Percentiles rank a stretch among this genome's conserved stretches.
Evolutionary conservation across 2,797 vertebrate genomes (phyloP).

Genomic region (Argyrosomus regius): DNA sequence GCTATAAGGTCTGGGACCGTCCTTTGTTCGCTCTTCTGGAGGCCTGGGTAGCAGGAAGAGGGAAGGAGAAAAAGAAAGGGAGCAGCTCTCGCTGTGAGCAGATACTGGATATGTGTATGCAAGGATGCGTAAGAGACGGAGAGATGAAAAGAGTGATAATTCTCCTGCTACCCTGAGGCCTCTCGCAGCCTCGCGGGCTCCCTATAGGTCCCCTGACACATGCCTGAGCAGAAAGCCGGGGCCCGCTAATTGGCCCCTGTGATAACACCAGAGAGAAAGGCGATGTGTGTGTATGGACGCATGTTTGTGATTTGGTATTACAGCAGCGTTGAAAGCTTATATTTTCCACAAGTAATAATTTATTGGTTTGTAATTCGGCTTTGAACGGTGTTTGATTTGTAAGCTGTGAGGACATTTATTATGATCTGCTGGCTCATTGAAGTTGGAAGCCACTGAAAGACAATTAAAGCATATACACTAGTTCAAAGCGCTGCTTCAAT

Average conservation of each 20-base stretch:
- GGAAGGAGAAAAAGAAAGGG: conserved; percentile 37
- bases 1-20: conserved; percentile 23
- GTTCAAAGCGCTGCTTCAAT: conserved; percentile 78
- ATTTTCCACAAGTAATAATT: conserved; percentile 72
- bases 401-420: conserved; percentile 70
- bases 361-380: conserved; percentile 75
- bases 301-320: conserved; percentile 51
- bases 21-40: conserved; percentile 60
- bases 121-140: conserved; percentile 72
- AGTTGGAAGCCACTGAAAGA: conserved; percentile 70
- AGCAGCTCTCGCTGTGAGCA: conserved; percentile 53
- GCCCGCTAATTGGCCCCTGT: conserved; percentile 85
- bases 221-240: conserved; percentile 81
- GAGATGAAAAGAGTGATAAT: conserved; percentile 84
- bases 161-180: conserved; percentile 82
- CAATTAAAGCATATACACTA: conserved; percentile 72
- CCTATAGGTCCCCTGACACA: conserved; percentile 79
- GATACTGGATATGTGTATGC: conserved; percentile 58
- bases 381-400: conserved; percentile 78
- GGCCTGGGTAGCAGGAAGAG: conserved; percentile 6
- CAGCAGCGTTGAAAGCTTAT: conserved; percentile 53
- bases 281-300: conserved; percentile 38
- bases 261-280: conserved; percentile 75
- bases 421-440: conserved; percentile 69
- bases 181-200: conserved; percentile 80